Percentiles rank a stretch among this genome's conserved stretches.
Conservation (phyloP, 53 echinoderm and acorn worm genomes). For the Paracentrotus lividus region DNA sequence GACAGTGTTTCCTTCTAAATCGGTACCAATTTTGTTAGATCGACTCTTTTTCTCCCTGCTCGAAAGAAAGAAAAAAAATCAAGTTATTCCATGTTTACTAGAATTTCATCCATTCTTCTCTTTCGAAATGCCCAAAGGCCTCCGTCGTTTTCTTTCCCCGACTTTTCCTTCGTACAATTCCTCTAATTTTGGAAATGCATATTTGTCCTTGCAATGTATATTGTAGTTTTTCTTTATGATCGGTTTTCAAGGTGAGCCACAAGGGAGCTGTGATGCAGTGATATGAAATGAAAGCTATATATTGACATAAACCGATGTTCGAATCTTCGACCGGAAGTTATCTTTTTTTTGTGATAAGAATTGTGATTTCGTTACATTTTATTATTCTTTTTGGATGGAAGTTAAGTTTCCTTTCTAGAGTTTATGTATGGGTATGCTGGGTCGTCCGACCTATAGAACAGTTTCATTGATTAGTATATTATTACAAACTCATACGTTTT, state of each 20-base stretch:
- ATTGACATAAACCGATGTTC: neutral
- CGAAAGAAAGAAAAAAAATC: conserved; percentile 30
- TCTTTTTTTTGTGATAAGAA: neutral
- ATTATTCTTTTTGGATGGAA: neutral
- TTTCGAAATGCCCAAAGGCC: conserved; percentile 15
- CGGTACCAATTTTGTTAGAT: conserved; percentile 53
- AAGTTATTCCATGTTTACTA: conserved; percentile 36
- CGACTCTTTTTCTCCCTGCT: conserved; percentile 31
- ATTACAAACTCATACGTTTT: too few species aligned
- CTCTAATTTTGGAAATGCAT: conserved; percentile 45
- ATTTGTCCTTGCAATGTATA: conserved; percentile 34
- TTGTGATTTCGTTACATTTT: neutral
- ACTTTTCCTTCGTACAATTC: conserved; percentile 18
- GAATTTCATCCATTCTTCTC: conserved; percentile 55
- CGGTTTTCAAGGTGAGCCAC: too few species aligned
- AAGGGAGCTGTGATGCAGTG: neutral
- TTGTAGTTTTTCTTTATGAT: conserved; percentile 18
- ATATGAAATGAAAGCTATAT: conserved; percentile 1
- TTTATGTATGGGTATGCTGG: too few species aligned
- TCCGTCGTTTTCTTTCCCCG: conserved; percentile 19
- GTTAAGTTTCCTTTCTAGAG: too few species aligned
- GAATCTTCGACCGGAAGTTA: neutral
- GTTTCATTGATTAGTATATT: too few species aligned
- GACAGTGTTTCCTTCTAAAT: conserved; percentile 32
- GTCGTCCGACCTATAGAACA: too few species aligned